Evolutionary conservation across 2,888 invertebrate species (phyloP), one percentile per base, ranked within the genome.

Genomic region (Rhyacophila evoluta): DNA sequence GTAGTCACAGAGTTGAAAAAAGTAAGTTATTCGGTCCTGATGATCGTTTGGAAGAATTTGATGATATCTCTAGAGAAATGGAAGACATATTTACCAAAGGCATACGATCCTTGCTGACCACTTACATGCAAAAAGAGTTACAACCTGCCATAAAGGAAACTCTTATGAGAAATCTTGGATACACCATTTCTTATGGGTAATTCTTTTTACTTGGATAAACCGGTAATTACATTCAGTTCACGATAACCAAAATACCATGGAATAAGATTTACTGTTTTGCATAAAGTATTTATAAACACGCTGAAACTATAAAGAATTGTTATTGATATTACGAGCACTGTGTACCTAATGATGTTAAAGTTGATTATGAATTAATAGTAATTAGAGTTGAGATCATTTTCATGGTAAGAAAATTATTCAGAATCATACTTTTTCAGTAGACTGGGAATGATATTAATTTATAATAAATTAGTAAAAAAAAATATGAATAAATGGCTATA

Each of bases 91-190:
- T 96, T 84, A 91, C 95, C 0, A 93, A 94, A 86, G 95, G 95
- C n/a, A 94, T 95, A 68, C 90, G 95, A 83, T 94, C 95, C 12
- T 90, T 95, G 69, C 86, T 96, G 67, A 95, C 95, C 0, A 93
- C 94, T 28, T 95, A 95, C 84, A 95, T 96, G 93, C 95, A 96
- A 85, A 93, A 93, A 83, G 94, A 95, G 84, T 86, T 96, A 72
- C 95, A 96, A 84, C 95, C 95, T 6, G 95, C 95, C 39, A 95
- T 96, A 76, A 95, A 95, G 85, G 95, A 96, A 84, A 95, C 95
- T 0, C 88, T 96, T 33, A 95, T 96, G 95, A 91, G 94, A 82
- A 95, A 95, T 85, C 94, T 96, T 93, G 96, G 96, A 4, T 96
- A 95, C 85, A 95, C 95, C 55, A 92, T 96, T 84, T 95, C 95